Base-by-base conservation (phyloP, 1,140 invertebrate species). In the Plectrocnemia conspersa region DNA sequence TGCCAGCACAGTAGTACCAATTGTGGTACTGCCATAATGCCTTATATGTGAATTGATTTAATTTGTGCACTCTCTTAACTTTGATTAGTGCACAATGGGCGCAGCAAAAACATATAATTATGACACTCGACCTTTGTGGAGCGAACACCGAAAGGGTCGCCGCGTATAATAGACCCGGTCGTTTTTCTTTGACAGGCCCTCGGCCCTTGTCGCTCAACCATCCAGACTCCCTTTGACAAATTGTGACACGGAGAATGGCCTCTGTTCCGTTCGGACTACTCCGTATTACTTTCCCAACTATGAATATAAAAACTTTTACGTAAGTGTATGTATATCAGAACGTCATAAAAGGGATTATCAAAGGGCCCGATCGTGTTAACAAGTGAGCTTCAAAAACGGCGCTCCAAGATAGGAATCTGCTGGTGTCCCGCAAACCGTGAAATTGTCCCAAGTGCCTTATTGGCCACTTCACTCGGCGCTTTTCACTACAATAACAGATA, bases 151-250 rank as follows among this genome's bases (percentile, higher is more conserved):
- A 48, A 55, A 55, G 44, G 45, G 44, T 29, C 41, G 25, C 18
- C 42, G 21, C 40, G 27, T 24, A 45, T 38, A 27, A 50, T 15
- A 27, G 13, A 13, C 44, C 10, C n/a, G 27, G 46, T 7, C 25
- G 18, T 44, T 56, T 50, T 56, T 56, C 54, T 56, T 56, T 56
- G 54, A 45, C 54, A 50, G 22, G 27, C 49, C 52, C 41, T 42
- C 45, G 32, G 16, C 54, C 54, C 36, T 33, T 50, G 54, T 56
- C 54, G 47, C 47, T 56, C 54, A 56, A 56, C 18, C 54, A 50
- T 50, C 48, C 45, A 47, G 40, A 19, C 27, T 45, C 35, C 54
- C 47, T 56, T 56, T 56, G 54, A 56, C 54, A 56, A 56, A 56
- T 56, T 56, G 52, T 56, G 54, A 56, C 54, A 52, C 22, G 36